These are phyloP conservation scores for Sebastes kiyomatsui DNA, from an alignment of 2,797 vertebrate genomes.

Conservation along the genomic window DNA sequence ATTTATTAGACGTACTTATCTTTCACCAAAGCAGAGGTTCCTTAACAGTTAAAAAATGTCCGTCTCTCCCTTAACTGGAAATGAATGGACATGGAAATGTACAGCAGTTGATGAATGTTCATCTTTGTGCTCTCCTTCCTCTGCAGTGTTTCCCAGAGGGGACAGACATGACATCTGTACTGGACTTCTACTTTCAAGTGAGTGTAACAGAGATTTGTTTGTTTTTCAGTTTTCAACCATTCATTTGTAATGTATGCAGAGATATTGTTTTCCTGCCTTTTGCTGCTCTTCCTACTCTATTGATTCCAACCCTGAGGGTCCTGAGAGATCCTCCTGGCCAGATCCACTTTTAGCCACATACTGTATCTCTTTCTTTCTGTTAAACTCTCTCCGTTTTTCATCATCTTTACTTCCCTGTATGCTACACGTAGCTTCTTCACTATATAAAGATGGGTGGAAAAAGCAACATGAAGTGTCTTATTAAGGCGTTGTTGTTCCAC, in stretches of 20 bases:
- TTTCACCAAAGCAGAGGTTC: not conserved
- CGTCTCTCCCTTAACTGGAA: not conserved
- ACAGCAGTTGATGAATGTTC: not conserved
- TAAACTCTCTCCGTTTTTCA: not conserved
- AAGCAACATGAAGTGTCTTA: not conserved
- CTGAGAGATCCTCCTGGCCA: not conserved
- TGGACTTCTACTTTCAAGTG: slow-evolving; percentile 99
- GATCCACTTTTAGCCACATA: not conserved
- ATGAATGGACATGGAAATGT: not conserved
- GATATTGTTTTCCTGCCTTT: not conserved
- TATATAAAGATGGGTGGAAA: not conserved
- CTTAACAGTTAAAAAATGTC: not conserved
- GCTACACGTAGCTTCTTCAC: not conserved
- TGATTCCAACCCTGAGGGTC: not conserved
- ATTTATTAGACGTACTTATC: not conserved
- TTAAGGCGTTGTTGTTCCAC: not conserved
- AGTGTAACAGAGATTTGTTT: slow-evolving; percentile 33
- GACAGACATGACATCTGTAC: slow-evolving; percentile 95
- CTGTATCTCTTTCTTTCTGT: not conserved
- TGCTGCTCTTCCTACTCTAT: not conserved
- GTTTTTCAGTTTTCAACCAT: not conserved
- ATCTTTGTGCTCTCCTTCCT: slow-evolving; percentile 70
- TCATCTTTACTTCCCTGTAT: not conserved
- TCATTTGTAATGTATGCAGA: not conserved
- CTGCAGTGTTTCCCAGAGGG: slow-evolving; percentile 97